Base-by-base conservation (phyloP, 2,113 vertebrate genomes). In the Stercorarius parasiticus region DNA sequence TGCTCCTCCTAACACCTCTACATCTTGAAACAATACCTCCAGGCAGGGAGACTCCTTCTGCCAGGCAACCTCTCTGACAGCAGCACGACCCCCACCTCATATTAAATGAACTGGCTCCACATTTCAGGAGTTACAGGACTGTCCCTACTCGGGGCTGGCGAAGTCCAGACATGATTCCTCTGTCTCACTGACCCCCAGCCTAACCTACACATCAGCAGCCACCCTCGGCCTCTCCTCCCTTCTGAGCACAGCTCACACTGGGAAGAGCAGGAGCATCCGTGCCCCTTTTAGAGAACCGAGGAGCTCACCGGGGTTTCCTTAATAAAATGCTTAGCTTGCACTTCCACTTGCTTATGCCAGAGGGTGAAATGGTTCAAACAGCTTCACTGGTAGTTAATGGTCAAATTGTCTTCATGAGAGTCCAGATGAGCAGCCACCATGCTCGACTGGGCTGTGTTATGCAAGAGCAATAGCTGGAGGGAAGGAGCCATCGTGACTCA, bases 391-490 rank as follows among this genome's bases (percentile, higher is more conserved):
- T 88, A 55, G 76, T 70, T 94, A 91, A 90, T 69, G 47, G 93
- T 83, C 62, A 94, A 16, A 91, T 91, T 95, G 95, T 96, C 88
- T 92, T 90, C 78, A 67, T 82, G 79, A 83, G n/a, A 94, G 83
- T 90, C 83, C 90, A 96, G 81, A 84, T 88, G 70, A 84, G 72
- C 59, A 82, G 82, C 80, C 67, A 87, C 73, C 50, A 50, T 92
- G 66, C 74, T 66, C 1, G 20, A 78, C 79, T 81, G 50, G 55
- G 73, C 61, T 89, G 38, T 0, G 2, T 96, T 94, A 94, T n/a
- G 62, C 92, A 96, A 97, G 66, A 95, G 71, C 53, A 94, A 96
- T 93, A 93, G 93, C 95, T 96, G 65, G 62, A 93, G 65, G 65
- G 79, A 95, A 90, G 59, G 26, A 95, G 52, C 53, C 47, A 67